Evolutionary conservation across 1,140 invertebrate species (phyloP).

Genomic region (Drosophila jambulina): DNA sequence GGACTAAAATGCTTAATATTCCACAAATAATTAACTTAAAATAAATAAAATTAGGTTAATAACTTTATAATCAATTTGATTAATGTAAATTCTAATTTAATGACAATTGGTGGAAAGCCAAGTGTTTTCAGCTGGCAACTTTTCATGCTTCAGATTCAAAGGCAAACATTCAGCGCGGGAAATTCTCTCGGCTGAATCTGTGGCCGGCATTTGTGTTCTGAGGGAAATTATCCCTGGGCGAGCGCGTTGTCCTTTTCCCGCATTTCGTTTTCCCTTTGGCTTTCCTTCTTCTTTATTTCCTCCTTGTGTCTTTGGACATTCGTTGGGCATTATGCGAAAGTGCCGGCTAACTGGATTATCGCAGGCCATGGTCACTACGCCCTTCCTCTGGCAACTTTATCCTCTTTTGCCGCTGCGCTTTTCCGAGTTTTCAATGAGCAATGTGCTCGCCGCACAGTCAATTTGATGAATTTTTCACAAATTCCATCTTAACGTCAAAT

Average conservation of each 20-base stretch:
- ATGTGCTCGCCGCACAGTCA: constrained; percentile 57
- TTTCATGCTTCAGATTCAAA: neutral
- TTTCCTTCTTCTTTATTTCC: neutral
- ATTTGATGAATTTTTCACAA: constrained; percentile 81
- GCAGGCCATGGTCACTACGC: constrained; percentile 23
- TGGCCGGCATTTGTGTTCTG: neutral
- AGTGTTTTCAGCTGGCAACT: neutral
- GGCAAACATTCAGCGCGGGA: constrained; percentile 4
- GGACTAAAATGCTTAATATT: too few species aligned
- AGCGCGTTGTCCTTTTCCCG: neutral
- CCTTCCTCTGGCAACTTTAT: constrained; percentile 2
- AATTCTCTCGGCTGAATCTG: constrained; percentile 62
- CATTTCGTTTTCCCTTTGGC: neutral
- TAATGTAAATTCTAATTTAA: neutral
- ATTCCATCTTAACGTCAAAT: constrained; percentile 80
- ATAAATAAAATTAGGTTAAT: too few species aligned
- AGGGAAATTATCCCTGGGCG: constrained; percentile 37
- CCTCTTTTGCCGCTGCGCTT: constrained; percentile 7
- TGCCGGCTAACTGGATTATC: constrained; percentile 68
- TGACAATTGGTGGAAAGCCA: neutral
- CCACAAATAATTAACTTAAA: too few species aligned
- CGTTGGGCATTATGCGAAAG: constrained; percentile 63
- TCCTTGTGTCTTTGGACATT: constrained; percentile 29
- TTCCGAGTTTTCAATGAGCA: constrained; percentile 63
- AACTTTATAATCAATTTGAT: neutral